Evolutionary conservation across 1,140 invertebrate species (phyloP).

Genomic region (Drosophila kanapiae): DNA sequence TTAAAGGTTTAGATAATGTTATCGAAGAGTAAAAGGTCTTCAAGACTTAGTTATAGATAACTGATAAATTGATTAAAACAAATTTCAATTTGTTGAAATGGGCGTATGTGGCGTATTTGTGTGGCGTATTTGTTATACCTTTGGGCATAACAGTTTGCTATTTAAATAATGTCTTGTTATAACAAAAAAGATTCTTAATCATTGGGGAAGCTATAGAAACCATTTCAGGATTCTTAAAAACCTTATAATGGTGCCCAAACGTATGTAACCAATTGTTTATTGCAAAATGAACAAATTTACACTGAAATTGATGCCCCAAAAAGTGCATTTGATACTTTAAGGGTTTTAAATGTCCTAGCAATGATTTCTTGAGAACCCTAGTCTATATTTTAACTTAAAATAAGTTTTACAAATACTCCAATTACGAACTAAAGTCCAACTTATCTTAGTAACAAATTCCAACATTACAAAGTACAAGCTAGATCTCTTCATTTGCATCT

Average conservation of each 20-base stretch:
- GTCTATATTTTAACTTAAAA: neutral
- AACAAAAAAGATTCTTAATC: neutral
- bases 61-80: neutral
- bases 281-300: no score
- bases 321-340: no score
- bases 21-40: neutral
- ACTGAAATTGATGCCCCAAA: no score
- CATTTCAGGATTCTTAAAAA: neutral
- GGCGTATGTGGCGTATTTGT: neutral
- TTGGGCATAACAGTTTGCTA: neutral
- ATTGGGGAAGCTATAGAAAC: no score
- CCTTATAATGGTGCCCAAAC: no score
- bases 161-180: neutral
- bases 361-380: no score
- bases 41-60: neutral
- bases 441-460: neutral
- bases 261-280: no score
- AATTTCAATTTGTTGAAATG: no score
- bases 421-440: neutral
- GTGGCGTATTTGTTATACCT: neutral
- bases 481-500: neutral
- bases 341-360: no score
- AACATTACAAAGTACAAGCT: neutral
- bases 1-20: neutral
- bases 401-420: neutral